Conservation (phyloP, 2,797 vertebrate genomes). For the Alauda arvensis region DNA sequence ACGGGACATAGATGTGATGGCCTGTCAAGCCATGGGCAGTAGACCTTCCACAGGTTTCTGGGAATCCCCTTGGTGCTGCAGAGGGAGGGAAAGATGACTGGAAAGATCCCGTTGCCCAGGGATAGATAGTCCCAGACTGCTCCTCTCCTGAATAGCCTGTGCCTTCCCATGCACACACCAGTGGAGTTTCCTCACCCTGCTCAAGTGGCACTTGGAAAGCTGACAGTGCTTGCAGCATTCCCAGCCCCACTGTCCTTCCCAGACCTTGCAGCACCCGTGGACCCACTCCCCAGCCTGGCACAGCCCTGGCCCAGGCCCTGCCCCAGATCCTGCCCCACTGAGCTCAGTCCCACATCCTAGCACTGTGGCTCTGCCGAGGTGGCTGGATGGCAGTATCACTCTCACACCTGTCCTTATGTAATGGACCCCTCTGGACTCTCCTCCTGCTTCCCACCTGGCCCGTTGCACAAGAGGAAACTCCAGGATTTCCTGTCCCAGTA, state of each 20-base stretch:
- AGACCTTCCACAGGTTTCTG: background rate
- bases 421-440: background rate
- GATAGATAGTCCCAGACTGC: background rate
- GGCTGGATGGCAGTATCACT: rapidly evolving
- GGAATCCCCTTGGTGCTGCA: background rate
- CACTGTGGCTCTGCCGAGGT: background rate
- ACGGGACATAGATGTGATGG: background rate
- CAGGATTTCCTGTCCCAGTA: background rate
- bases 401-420: background rate
- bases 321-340: background rate
- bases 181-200: background rate
- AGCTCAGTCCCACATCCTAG: background rate
- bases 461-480: constrained; percentile 7
- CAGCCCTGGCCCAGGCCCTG: background rate
- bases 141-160: background rate
- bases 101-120: background rate
- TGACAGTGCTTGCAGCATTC: rapidly evolving
- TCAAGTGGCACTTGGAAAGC: background rate
- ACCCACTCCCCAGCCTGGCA: background rate
- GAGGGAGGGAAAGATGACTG: background rate
- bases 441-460: background rate
- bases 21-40: background rate
- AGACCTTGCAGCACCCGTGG: background rate
- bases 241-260: background rate
- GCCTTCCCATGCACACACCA: rapidly evolving